Base-by-base conservation (phyloP, 1,140 invertebrate species). In the Sinonovacula constricta region DNA sequence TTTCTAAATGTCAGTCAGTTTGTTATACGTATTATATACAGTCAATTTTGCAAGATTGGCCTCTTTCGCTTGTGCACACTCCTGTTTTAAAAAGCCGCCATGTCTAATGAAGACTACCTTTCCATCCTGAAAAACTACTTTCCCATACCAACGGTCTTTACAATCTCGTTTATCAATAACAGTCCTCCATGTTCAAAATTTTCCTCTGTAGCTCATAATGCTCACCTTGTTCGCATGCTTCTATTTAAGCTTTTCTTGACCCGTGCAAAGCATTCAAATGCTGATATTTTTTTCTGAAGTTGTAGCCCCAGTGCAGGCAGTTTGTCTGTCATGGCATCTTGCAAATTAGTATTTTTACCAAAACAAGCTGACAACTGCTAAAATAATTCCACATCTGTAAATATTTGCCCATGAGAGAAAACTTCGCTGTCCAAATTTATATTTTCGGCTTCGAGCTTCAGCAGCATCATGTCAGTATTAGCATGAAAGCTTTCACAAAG, bases 371-470 rank as follows among this genome's bases (percentile, higher is more conserved):
- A 2, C 76, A n/a, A n/a, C n/a, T n/a, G n/a, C n/a, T n/a, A n/a
- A 76, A 81, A 54, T 75, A 74, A 72, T 81, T 74, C 33, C 30
- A 79, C 80, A 81, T 79, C 63, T 72, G n/a, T n/a, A n/a, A n/a
- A n/a, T n/a, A n/a, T n/a, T n/a, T n/a, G n/a, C n/a, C n/a, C n/a
- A n/a, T n/a, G n/a, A n/a, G n/a, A n/a, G n/a, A n/a, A n/a, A n/a
- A n/a, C n/a, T n/a, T n/a, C n/a, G n/a, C n/a, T n/a, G n/a, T n/a
- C n/a, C n/a, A n/a, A n/a, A n/a, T n/a, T n/a, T n/a, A n/a, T n/a
- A n/a, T n/a, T n/a, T n/a, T 59, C 59, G 31, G 51, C 72, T 28
- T 54, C 57, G 18, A 81, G 33, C 33, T 77, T 81, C n/a, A 31
- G 1, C 26, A 74, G 18, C 70, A 80, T 75, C 39, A 62, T 75